phyloP scores from a whole-genome alignment of 2,888 invertebrate species.

The Megaustenia siamemsis region DNA sequence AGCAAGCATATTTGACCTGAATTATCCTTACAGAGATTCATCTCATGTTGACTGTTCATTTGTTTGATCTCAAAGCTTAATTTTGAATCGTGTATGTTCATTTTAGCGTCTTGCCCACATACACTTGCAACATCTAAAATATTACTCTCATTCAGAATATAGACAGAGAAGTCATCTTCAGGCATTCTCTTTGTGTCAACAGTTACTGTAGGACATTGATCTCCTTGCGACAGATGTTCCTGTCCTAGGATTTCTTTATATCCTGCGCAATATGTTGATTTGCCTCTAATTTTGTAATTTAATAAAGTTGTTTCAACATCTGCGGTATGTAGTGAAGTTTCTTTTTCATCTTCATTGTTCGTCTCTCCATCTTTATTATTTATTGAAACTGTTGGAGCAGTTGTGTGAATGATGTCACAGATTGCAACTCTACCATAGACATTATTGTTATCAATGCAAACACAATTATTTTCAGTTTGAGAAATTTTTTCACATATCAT shows the following conservation, averaged over 20 bases:
- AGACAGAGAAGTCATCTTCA: not conserved
- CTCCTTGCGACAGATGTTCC: not conserved
- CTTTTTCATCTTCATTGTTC: not conserved
- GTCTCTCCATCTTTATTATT: too few relatives aligned
- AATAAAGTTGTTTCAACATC: not conserved
- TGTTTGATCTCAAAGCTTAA: not conserved
- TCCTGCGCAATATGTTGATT: not conserved
- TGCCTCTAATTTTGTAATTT: not conserved
- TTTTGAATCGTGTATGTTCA: too few relatives aligned
- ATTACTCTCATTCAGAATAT: not conserved
- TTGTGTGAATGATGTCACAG: not conserved
- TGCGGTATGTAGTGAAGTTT: not conserved
- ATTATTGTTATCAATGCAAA: not conserved
- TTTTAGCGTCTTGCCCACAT: not conserved
- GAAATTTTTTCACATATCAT: not conserved
- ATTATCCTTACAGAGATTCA: not conserved
- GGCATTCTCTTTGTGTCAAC: too few relatives aligned
- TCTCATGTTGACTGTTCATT: not conserved
- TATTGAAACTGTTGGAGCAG: not conserved
- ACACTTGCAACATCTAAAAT: not conserved
- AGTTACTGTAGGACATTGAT: not conserved
- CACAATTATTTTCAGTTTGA: not conserved
- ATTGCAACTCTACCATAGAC: too few relatives aligned
- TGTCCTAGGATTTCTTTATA: not conserved
- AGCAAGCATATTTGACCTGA: not conserved